Conservation (phyloP, 2,888 invertebrate species). For the Pseudolycoriella hygida region DNA sequence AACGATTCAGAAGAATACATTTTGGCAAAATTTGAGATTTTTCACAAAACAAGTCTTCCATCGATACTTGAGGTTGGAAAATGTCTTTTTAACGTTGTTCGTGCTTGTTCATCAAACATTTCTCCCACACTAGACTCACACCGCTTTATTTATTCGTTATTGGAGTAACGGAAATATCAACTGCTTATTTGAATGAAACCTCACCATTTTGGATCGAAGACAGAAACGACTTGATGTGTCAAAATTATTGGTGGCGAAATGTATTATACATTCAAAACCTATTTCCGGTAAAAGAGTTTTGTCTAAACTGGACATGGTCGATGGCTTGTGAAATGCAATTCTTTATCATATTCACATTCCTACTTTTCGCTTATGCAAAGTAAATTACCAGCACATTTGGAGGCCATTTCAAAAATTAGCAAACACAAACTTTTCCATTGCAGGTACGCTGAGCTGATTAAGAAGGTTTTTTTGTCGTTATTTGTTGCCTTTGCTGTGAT, state of each 20-base stretch:
- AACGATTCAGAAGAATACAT: conserved; percentile 3
- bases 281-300: conserved; percentile 24
- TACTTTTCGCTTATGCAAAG: conserved; percentile 25
- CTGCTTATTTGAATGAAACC: conserved; percentile 23
- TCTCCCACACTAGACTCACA: conserved; percentile 18
- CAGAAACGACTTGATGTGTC: conserved; percentile 24
- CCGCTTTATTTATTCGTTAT: conserved; percentile 24
- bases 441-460: conserved; percentile 7
- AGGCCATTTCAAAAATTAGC: neutral
- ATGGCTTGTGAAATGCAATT: conserved; percentile 30
- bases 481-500: conserved; percentile 3
- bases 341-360: conserved; percentile 21
- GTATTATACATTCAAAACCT: conserved; percentile 27
- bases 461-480: conserved; percentile 6
- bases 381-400: conserved; percentile 16
- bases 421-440: neutral
- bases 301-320: conserved; percentile 31
- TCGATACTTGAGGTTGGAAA: conserved; percentile 5
- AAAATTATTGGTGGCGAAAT: conserved; percentile 27
- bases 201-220: conserved; percentile 27
- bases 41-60: conserved; percentile 5
- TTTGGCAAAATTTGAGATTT: conserved; percentile 4
- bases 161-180: conserved; percentile 22
- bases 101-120: neutral
- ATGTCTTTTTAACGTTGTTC: too few relatives aligned